Base-by-base conservation (phyloP, 2,797 vertebrate species). In the Alcedo quadribrachys region DNA sequence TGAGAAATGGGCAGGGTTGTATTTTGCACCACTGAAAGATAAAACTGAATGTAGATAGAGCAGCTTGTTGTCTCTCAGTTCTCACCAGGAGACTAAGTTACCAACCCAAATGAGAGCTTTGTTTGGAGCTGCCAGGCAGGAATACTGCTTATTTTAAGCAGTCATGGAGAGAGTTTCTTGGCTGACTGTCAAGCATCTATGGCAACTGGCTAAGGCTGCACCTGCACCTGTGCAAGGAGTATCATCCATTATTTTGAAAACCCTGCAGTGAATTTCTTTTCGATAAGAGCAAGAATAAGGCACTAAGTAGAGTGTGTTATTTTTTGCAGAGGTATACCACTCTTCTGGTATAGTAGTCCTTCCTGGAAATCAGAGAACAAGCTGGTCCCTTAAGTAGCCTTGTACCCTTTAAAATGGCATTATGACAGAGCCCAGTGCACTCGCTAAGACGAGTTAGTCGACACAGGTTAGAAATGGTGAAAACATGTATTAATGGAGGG, bases 111-210 rank as follows among this genome's bases (percentile, higher is more conserved):
- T 88, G 55, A 94, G 50, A 91, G 74, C 57, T 91, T 81, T 87
- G 68, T 85, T 89, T 92, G 40, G 82, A 93, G 22, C 53, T 67
- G 30, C 35, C 45, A 84, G 63, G 63, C 68, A 71, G 73, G 27
- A 93, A 74, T 35, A 37, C 24, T 85, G 71, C 71, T 92, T 84
- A 85, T 89, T 87, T 93, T 91, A 84, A 91, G 45, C 48, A 57
- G 63, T 70, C 63, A 66, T 40, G 42, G 54, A 77, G 61, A 73
- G 69, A 63, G 28, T 63, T 79, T 79, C 74, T 92, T 93, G 92
- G 91, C 87, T 84, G 45, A 30, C 70, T 89, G 60, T 88, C 85
- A 88, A 63, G 70, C 60, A 70, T 60, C 85, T 91, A 69, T 76
- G 77, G 87, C 51, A 95, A 91, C 48, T 79, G 82, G 40, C 45